These are phyloP conservation scores for Dolichopus griseipennis DNA, from an alignment of 2,888 invertebrate species.

Conservation along the genomic window DNA sequence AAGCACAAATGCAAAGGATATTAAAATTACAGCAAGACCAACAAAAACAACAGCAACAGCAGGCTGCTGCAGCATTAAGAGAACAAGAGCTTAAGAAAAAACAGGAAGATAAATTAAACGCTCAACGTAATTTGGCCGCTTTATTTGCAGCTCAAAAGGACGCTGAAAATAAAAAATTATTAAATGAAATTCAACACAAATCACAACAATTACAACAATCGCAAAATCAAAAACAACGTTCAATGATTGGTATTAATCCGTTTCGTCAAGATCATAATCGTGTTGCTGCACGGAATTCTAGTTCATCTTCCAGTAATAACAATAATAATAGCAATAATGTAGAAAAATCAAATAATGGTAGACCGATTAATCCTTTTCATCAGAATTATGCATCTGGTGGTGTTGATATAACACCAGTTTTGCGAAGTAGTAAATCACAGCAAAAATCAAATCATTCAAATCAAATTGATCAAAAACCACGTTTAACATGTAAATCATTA, in stretches of 20 bases:
- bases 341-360: conserved; percentile 7
- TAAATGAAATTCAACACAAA: conserved; percentile 14
- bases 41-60: conserved; percentile 9
- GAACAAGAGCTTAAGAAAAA: conserved; percentile 5
- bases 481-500: conserved; percentile 54
- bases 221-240: conserved; percentile 28
- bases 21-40: conserved; percentile 28
- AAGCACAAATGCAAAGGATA: conserved; percentile 45
- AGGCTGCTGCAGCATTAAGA: conserved; percentile 8
- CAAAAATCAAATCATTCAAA: conserved; percentile 35
- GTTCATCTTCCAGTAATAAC: not conserved
- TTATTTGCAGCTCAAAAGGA: conserved; percentile 9
- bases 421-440: conserved; percentile 39
- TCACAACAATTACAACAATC: conserved; percentile 13
- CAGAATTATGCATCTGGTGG: conserved; percentile 9
- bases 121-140: conserved; percentile 9
- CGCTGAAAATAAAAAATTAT: conserved; percentile 2
- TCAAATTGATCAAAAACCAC: conserved; percentile 47
- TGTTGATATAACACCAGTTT: conserved; percentile 7
- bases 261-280: conserved; percentile 17
- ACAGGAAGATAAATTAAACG: conserved; percentile 6
- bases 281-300: not conserved
- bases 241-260: conserved; percentile 37
- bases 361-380: conserved; percentile 11
- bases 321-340: not conserved